Evolutionary conservation across 2,888 invertebrate species (phyloP).

Genomic region (Cenopis cana): DNA sequence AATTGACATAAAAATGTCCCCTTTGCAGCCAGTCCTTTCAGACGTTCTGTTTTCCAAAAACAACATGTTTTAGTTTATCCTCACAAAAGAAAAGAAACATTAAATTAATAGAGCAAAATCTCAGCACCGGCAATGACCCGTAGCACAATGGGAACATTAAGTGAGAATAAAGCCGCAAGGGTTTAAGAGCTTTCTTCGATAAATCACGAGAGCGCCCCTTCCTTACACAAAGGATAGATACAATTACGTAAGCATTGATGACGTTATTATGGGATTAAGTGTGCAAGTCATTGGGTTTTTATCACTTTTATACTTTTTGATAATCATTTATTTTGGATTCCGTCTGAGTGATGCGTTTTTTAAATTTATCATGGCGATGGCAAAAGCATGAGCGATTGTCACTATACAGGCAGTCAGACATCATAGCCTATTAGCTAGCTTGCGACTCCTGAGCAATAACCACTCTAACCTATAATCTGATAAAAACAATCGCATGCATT

Average conservation of each 20-base stretch:
- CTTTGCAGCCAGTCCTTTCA: neutral
- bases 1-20: neutral
- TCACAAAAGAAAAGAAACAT: constrained; percentile 49
- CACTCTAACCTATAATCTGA: too few relatives aligned
- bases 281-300: constrained; percentile 59
- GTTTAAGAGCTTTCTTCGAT: constrained; percentile 83
- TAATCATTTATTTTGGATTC: neutral
- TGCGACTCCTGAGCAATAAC: too few relatives aligned
- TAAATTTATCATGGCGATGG: too few relatives aligned
- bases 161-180: constrained; percentile 69
- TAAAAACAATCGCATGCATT: too few relatives aligned
- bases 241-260: constrained; percentile 74
- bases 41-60: neutral
- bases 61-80: constrained; percentile 6
- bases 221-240: constrained; percentile 67
- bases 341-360: neutral
- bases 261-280: constrained; percentile 68
- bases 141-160: constrained; percentile 56
- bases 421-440: too few relatives aligned
- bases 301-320: constrained; percentile 31
- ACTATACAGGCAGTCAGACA: too few relatives aligned
- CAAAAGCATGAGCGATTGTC: too few relatives aligned
- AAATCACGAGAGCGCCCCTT: constrained; percentile 68
- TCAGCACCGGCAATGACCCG: constrained; percentile 64
- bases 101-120: constrained; percentile 71